Conservation (phyloP, 2,113 vertebrate species). For the Varanus komodoensis region DNA sequence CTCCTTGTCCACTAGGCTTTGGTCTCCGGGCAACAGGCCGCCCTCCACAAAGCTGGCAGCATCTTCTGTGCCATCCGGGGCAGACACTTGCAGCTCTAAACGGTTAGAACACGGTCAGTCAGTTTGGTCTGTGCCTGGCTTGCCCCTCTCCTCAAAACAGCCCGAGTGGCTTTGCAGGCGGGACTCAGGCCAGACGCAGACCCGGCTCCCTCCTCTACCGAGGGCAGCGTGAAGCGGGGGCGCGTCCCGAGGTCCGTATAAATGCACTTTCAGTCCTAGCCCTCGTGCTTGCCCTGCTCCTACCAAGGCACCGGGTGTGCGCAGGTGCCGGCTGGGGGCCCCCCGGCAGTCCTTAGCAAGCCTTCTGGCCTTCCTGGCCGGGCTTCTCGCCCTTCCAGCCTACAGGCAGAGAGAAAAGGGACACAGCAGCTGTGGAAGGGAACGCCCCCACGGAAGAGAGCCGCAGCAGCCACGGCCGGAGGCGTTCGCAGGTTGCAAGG, state of each 20-base stretch:
- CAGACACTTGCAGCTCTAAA: constrained; percentile 78
- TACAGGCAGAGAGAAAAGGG: constrained; percentile 15
- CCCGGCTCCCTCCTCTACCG: not conserved
- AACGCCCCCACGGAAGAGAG: not conserved
- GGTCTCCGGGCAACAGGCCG: constrained; percentile 65
- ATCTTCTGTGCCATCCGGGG: constrained; percentile 74
- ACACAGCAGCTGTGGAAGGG: no score
- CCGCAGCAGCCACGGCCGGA: not conserved
- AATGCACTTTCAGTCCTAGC: constrained; percentile 24
- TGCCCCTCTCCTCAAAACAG: constrained; percentile 46
- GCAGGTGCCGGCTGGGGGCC: constrained; percentile 44
- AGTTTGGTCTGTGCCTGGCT: constrained; percentile 70
- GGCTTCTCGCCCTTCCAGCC: constrained; percentile 39
- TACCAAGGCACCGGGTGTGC: constrained; percentile 57
- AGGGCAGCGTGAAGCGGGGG: not conserved
- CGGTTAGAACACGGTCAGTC: constrained; percentile 83
- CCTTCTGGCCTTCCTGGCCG: constrained; percentile 20
- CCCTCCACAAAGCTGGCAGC: constrained; percentile 67
- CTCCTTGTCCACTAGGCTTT: constrained; percentile 74
- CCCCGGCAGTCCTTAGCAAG: constrained; percentile 14
- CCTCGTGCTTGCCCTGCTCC: constrained; percentile 45
- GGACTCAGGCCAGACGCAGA: not conserved
- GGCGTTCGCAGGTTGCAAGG: not conserved
- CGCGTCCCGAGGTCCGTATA: constrained; percentile 6
- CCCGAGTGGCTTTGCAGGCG: not conserved